phyloP scores from a whole-genome alignment of 35 echinoderm and acorn worm species.

The Anneissia japonica region DNA sequence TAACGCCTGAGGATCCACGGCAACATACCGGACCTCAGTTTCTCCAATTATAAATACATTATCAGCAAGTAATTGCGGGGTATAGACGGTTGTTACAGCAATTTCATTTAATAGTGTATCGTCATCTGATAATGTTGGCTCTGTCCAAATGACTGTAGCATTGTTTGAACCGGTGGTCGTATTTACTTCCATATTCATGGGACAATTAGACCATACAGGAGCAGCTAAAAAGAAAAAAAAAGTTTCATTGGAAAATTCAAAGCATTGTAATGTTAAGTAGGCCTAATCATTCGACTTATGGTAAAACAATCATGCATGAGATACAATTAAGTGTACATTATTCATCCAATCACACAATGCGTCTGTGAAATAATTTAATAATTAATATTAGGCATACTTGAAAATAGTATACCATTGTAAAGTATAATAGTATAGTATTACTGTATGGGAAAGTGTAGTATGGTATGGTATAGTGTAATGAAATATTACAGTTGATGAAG shows the following conservation, averaged over 20 bases:
- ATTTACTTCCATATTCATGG: neutral
- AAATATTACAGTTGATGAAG: no score
- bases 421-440: no score
- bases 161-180: neutral
- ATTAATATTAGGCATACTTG: no score
- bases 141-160: conserved; percentile 42
- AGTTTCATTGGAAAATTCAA: neutral
- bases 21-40: neutral
- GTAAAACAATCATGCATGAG: no score
- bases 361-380: no score
- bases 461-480: no score
- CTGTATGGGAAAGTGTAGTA: no score
- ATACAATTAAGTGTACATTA: no score
- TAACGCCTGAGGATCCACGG: neutral
- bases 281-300: no score
- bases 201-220: neutral
- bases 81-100: neutral
- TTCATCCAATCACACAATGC: no score
- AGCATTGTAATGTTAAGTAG: no score
- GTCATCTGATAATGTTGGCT: conserved; percentile 30
- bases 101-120: neutral
- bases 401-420: no score
- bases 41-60: neutral
- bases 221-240: neutral
- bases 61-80: neutral